Evolutionary conservation across 1,140 invertebrate species (phyloP).

Genomic region (Macrosteles quadrilineatus): DNA sequence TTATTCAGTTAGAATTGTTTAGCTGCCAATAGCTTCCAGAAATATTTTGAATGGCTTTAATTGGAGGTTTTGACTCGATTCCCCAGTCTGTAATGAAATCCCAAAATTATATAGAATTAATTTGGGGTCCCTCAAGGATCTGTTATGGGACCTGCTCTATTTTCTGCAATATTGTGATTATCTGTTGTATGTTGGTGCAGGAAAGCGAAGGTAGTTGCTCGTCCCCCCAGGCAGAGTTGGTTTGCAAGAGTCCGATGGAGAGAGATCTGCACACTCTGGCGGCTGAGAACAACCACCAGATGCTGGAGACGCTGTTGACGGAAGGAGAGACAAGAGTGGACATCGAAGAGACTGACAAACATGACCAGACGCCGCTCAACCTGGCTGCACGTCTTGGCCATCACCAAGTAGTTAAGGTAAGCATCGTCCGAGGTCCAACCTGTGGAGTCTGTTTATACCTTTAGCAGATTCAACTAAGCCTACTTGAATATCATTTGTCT

Average conservation of each 20-base stretch:
- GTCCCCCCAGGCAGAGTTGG: background rate
- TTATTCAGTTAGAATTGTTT: too few relatives aligned
- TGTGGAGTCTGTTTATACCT: conserved; percentile 37
- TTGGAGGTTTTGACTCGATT: too few relatives aligned
- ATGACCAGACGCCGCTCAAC: conserved; percentile 81
- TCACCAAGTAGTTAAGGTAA: conserved; percentile 66
- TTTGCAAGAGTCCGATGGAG: conserved; percentile 34
- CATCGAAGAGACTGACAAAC: conserved; percentile 66
- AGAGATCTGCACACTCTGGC: conserved; percentile 66
- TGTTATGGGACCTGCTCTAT: too few relatives aligned
- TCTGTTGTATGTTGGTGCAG: too few relatives aligned
- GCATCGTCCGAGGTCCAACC: too few relatives aligned
- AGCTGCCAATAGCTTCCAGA: too few relatives aligned
- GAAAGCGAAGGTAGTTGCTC: too few relatives aligned
- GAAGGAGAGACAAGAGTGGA: conserved; percentile 56
- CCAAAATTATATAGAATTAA: too few relatives aligned
- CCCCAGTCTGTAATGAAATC: too few relatives aligned
- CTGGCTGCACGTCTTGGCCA: conserved; percentile 81
- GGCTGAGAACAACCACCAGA: conserved; percentile 68
- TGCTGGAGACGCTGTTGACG: conserved; percentile 64
- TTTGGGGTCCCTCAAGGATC: too few relatives aligned
- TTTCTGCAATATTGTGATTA: too few relatives aligned
- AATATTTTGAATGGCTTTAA: too few relatives aligned
- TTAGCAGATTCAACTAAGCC: conserved; percentile 11
- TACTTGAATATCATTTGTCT: background rate